Base-by-base conservation (phyloP, 2,113 vertebrate species). In the Albula glossodonta region DNA sequence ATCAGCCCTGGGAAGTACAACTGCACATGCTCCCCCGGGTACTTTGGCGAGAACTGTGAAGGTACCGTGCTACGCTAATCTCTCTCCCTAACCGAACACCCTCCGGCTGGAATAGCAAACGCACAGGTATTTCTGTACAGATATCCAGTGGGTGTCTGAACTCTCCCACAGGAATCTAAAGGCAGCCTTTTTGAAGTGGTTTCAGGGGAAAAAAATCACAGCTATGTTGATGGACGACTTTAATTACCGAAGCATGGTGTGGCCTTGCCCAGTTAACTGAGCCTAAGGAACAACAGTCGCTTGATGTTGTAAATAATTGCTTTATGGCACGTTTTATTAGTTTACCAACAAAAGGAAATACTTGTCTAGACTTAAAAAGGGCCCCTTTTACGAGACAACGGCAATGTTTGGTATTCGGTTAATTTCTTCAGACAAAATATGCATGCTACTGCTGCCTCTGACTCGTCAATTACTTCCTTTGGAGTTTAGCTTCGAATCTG, bases 21-120 rank as follows among this genome's bases (percentile, higher is more conserved):
- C 90, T 97, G 96, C 87, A 96, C 96, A 0, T 97, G 96, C 88
- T 93, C 90, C 50, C 94, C 95, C 0, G 96, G 96, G 51, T 96
- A 95, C 92, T 96, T 94, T 0, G 95, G 96, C 41, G 95, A 92
- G 88, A 92, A 96, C 88, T 97, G 96, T 90, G 94, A 97, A 92
- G 95, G 95, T n/a, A 94, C 17, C 79, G 52, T 80, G 50, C 52
- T 5, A 74, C 60, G 15, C 31, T 31, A 25, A 52, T 51, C 63
- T 15, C 12, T 51, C 22, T 80, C 31, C 9, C 52, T 50, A 84
- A 88, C 83, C 80, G 51, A 85, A 84, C 89, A 70, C 66, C 22
- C 66, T 70, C 90, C 93, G 89, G 92, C 89, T 88, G 88, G 87
- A 90, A 88, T 53, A 63, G 56, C 90, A 51, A 66, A 83, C 86